Evolutionary conservation across 2,797 vertebrate species (phyloP).

Genomic region (Anisognathus igniventris): DNA sequence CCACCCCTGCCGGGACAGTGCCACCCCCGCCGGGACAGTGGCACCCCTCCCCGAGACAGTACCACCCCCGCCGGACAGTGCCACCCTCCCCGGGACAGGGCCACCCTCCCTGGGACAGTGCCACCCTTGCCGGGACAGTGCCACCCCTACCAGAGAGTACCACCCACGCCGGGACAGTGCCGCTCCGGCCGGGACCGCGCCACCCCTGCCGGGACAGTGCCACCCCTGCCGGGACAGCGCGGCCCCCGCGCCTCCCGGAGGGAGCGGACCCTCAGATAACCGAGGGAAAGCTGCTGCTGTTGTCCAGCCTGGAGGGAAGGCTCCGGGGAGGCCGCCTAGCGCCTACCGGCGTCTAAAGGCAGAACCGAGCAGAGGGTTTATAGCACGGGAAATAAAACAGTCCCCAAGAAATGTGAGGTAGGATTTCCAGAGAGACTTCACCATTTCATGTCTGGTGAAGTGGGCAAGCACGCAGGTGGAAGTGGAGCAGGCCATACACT

Average conservation of each 20-base stretch:
- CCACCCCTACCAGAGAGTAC: too few relatives aligned
- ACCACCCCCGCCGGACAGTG: fast-evolving
- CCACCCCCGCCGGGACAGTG: fast-evolving
- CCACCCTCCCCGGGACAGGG: too few relatives aligned
- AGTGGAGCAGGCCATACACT: background rate
- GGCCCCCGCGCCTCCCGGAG: background rate
- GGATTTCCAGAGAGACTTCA: background rate
- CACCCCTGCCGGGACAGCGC: too few relatives aligned
- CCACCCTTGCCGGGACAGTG: too few relatives aligned
- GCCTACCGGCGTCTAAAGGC: background rate
- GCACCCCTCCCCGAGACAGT: fast-evolving
- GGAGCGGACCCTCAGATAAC: background rate
- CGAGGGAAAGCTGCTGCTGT: background rate
- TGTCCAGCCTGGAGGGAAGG: background rate
- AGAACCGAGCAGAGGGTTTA: background rate
- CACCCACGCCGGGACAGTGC: too few relatives aligned
- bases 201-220: too few relatives aligned
- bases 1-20: fast-evolving
- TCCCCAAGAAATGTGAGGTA: background rate
- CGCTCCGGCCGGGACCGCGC: fast-evolving
- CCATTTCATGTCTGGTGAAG: background rate
- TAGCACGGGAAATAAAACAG: fast-evolving
- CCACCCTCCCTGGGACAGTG: too few relatives aligned
- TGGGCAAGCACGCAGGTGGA: background rate
- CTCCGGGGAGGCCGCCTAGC: too few relatives aligned